phyloP scores from a whole-genome alignment of 2,797 vertebrate species.

The Fratercula arctica region DNA sequence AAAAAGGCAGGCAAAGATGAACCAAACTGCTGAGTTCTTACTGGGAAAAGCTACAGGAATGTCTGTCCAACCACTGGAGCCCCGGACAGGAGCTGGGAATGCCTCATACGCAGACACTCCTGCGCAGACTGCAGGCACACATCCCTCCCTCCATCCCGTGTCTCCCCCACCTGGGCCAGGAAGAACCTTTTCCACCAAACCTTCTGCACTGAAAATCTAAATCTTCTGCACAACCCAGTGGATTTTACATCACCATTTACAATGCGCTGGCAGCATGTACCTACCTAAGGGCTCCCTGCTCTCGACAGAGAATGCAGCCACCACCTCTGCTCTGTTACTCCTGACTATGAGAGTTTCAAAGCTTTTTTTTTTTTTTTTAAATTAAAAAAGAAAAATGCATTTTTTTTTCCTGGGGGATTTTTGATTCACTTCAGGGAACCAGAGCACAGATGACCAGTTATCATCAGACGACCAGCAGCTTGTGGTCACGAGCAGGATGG shows the following conservation, averaged over 20 bases:
- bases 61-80: rapidly evolving
- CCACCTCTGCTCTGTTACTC: neutral
- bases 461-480: neutral
- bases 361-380: no score
- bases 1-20: rapidly evolving
- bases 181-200: neutral
- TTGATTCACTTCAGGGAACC: neutral
- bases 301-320: neutral
- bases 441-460: neutral
- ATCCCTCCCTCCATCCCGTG: rapidly evolving
- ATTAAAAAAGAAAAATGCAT: neutral
- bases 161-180: neutral
- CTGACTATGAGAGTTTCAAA: no score
- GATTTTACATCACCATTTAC: rapidly evolving
- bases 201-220: neutral
- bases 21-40: rapidly evolving
- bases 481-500: neutral
- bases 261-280: rapidly evolving
- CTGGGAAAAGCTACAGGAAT: rapidly evolving
- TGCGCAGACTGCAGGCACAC: rapidly evolving
- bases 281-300: rapidly evolving
- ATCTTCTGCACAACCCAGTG: no score
- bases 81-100: neutral
- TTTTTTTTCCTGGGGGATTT: neutral
- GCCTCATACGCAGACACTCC: rapidly evolving